Percentiles rank a stretch among this genome's conserved stretches.
Conservation (phyloP, 2,113 vertebrate species). For the Solea senegalensis region DNA sequence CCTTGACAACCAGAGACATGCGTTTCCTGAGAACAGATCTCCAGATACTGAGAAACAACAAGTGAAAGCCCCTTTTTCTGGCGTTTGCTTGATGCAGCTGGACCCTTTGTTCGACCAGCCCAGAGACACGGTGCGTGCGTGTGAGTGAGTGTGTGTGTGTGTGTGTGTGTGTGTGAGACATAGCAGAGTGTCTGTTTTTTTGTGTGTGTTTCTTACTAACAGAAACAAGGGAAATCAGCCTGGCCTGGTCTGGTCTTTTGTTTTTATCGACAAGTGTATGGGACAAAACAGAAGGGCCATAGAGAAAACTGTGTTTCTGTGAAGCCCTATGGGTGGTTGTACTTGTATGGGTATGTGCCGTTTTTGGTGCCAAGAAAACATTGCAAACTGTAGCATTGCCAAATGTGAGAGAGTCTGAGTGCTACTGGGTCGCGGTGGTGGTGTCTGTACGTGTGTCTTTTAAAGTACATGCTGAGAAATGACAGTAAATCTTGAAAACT, state of each 20-base stretch:
- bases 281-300: constrained; percentile 64
- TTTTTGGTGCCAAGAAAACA: constrained; percentile 43
- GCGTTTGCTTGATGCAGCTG: constrained; percentile 62
- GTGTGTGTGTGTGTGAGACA: neutral
- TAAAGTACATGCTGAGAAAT: neutral
- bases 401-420: constrained; percentile 14
- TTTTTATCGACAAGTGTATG: constrained; percentile 70
- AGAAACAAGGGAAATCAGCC: constrained; percentile 77
- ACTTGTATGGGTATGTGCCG: constrained; percentile 22
- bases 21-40: constrained; percentile 61
- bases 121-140: constrained; percentile 45
- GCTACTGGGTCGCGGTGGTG: neutral
- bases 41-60: constrained; percentile 69
- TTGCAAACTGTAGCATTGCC: constrained; percentile 19
- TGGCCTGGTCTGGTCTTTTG: constrained; percentile 76
- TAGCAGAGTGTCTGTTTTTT: constrained; percentile 6
- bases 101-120: constrained; percentile 59
- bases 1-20: constrained; percentile 59
- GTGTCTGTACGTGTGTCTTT: neutral
- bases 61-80: constrained; percentile 59
- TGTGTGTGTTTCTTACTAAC: constrained; percentile 29
- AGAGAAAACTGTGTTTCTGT: constrained; percentile 63
- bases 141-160: constrained; percentile 4
- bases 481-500: neutral
- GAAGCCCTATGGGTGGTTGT: constrained; percentile 28